phyloP scores from a whole-genome alignment of 2,888 invertebrate genomes.

The Matsumyia berberina region DNA sequence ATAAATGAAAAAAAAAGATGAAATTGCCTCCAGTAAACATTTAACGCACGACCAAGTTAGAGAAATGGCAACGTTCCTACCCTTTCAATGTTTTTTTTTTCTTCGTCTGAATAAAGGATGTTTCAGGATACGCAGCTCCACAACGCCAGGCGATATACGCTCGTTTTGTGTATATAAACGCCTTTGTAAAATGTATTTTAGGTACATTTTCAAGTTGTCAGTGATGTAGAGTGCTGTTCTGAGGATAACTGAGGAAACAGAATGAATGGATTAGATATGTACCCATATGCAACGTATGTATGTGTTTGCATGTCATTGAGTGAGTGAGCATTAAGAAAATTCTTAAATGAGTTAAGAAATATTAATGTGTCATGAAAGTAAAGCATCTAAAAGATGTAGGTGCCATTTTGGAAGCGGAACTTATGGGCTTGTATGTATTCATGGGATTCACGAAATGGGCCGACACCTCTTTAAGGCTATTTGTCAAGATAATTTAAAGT shows the following conservation, averaged over 20 bases:
- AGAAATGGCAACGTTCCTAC: conserved; percentile 7
- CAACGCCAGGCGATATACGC: neutral
- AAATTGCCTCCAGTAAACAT: conserved; percentile 54
- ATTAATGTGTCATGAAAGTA: conserved; percentile 25
- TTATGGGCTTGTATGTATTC: conserved; percentile 6
- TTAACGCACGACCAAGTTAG: conserved; percentile 45
- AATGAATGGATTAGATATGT: conserved; percentile 21
- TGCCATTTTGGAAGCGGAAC: neutral
- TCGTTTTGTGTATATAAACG: conserved; percentile 16
- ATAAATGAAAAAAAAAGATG: conserved; percentile 6
- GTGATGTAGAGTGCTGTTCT: no score
- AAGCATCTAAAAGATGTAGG: conserved; percentile 15
- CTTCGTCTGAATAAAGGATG: conserved; percentile 11
- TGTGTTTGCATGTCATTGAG: neutral
- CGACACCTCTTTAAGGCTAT: neutral
- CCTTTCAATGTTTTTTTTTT: conserved; percentile 11
- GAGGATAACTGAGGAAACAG: neutral
- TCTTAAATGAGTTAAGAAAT: conserved; percentile 31
- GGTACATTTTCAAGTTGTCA: conserved; percentile 14
- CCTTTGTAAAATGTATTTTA: conserved; percentile 12
- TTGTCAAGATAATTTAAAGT: neutral
- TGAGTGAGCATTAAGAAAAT: conserved; percentile 5
- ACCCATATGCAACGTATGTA: neutral
- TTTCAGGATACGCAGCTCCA: conserved; percentile 18
- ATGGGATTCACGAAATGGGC: neutral